Percentiles rank a stretch among this genome's conserved stretches.
These are phyloP conservation scores for Orchesella cincta DNA, from an alignment of 1,140 invertebrate genomes.

Conservation along the genomic window DNA sequence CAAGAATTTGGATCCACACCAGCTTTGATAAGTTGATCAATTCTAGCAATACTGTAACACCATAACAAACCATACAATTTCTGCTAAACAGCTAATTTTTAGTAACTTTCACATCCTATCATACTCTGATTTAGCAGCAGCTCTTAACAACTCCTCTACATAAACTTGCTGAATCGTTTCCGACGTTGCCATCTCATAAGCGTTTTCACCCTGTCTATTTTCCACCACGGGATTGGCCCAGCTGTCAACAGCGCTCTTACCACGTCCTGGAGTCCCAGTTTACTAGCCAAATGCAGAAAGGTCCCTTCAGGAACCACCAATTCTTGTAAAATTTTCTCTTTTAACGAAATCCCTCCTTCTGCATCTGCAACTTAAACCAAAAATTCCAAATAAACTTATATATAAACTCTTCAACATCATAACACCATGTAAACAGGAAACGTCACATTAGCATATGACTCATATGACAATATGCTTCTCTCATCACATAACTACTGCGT, in stretches of 20 bases:
- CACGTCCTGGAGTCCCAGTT: constrained; percentile 62
- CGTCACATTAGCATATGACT: background rate
- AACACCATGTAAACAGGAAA: background rate
- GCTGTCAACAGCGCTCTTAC: constrained; percentile 64
- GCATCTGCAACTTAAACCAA: constrained; percentile 39
- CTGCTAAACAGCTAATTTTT: background rate
- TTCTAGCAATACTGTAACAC: constrained; percentile 57
- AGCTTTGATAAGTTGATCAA: constrained; percentile 52
- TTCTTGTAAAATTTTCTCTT: constrained; percentile 61
- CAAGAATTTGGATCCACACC: constrained; percentile 49
- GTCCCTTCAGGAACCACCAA: constrained; percentile 63
- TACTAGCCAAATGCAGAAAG: constrained; percentile 65
- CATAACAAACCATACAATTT: constrained; percentile 37
- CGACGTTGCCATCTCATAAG: constrained; percentile 61
- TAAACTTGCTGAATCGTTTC: constrained; percentile 63
- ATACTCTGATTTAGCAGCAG: constrained; percentile 67
- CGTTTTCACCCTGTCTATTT: constrained; percentile 62
- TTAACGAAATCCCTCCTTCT: constrained; percentile 51
- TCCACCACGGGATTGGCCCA: constrained; percentile 65
- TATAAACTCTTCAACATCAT: background rate
- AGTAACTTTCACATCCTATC: constrained; percentile 37
- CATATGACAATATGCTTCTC: background rate
- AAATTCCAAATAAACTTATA: constrained; percentile 11
- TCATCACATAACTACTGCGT: constrained; percentile 50
- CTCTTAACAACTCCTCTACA: constrained; percentile 66